Percentiles rank a stretch among this genome's conserved stretches.
These are phyloP conservation scores for Tuta absoluta DNA, from an alignment of 2,888 invertebrate species.

Conservation along the genomic window DNA sequence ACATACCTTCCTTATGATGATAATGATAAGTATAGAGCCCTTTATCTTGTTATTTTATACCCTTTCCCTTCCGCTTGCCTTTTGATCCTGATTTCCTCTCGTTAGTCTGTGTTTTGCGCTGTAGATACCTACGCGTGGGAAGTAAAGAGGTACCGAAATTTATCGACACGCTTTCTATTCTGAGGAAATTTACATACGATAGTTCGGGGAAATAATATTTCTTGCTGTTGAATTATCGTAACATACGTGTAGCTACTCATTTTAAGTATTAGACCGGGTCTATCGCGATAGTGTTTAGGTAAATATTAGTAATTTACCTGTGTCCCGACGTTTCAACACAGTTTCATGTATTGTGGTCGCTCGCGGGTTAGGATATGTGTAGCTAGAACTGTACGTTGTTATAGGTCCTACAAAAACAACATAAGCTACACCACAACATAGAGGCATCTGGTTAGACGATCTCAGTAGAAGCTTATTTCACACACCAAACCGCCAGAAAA, in stretches of 20 bases:
- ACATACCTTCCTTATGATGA: background rate
- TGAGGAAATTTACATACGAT: background rate
- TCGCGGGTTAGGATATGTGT: too few species aligned
- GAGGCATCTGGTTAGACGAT: background rate
- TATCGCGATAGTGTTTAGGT: too few species aligned
- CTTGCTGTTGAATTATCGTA: too few species aligned
- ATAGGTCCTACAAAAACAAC: too few species aligned
- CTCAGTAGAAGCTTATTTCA: background rate
- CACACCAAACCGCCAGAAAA: background rate
- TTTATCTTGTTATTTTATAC: slow-evolving; percentile 21
- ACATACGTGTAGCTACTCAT: too few species aligned
- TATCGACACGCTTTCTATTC: background rate
- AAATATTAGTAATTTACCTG: too few species aligned
- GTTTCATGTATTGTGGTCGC: too few species aligned
- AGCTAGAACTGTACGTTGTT: too few species aligned
- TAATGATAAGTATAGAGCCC: background rate
- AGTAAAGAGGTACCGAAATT: background rate
- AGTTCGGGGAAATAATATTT: background rate
- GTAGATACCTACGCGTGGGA: background rate
- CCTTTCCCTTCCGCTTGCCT: slow-evolving; percentile 9
- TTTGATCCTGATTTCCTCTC: slow-evolving; percentile 11
- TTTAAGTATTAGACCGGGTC: too few species aligned
- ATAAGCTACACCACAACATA: too few species aligned
- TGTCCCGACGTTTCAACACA: too few species aligned
- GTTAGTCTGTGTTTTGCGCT: background rate